These are phyloP conservation scores for Halichoeres trimaculatus DNA, from an alignment of 2,113 vertebrate species.

Conservation along the genomic window DNA sequence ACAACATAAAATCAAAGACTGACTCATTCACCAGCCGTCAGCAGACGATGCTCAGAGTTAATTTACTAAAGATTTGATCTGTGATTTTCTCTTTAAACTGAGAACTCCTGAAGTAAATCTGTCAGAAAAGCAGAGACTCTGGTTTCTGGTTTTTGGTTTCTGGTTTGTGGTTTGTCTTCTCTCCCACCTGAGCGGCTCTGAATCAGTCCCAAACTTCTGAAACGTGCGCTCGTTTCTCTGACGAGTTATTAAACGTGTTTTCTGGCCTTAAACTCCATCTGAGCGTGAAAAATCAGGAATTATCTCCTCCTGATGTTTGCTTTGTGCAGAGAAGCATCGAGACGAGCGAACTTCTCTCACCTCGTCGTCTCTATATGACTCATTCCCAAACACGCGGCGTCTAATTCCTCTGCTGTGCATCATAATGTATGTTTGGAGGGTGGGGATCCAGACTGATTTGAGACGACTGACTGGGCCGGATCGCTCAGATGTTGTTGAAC, in stretches of 20 bases:
- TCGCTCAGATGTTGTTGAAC: not conserved
- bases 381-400: not conserved
- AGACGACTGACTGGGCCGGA: slow-evolving; percentile 1
- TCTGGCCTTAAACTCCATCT: not conserved
- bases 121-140: too few relatives aligned
- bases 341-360: not conserved
- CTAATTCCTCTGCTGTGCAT: not conserved
- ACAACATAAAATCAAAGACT: too few relatives aligned
- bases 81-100: too few relatives aligned
- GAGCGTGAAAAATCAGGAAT: not conserved
- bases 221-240: too few relatives aligned
- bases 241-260: not conserved
- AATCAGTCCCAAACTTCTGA: too few relatives aligned
- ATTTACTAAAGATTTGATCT: too few relatives aligned
- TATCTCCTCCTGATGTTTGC: not conserved
- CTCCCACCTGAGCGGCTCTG: too few relatives aligned
- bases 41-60: too few relatives aligned
- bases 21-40: too few relatives aligned
- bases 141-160: too few relatives aligned
- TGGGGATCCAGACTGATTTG: slow-evolving; percentile 24
- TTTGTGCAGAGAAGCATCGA: not conserved
- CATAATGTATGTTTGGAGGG: not conserved
- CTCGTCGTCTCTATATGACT: not conserved
- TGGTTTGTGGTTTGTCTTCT: too few relatives aligned
- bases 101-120: too few relatives aligned